Percentiles rank a stretch among this genome's conserved stretches.
Evolutionary conservation across 2,113 vertebrate species (phyloP).

Genomic region (Cricetomys ansorgei): DNA sequence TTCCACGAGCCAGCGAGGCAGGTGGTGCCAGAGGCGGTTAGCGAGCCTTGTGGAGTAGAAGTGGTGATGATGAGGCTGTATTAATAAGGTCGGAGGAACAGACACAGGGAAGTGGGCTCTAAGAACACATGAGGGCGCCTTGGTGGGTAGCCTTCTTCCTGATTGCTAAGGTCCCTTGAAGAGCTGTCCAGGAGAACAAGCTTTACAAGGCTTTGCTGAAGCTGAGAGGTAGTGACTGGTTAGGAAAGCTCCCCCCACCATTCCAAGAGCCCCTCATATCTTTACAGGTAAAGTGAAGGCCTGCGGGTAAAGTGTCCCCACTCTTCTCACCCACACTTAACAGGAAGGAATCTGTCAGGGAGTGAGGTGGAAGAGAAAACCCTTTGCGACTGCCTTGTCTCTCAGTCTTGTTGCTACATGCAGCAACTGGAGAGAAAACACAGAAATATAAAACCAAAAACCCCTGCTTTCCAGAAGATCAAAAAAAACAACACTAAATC

Average conservation of each 20-base stretch:
- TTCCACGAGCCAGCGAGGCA: not conserved
- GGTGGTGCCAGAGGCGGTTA: not conserved
- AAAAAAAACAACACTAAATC: constrained; percentile 51
- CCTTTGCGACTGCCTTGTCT: constrained; percentile 28
- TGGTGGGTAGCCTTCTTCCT: not conserved
- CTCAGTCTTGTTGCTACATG: constrained; percentile 35
- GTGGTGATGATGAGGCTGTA: not conserved
- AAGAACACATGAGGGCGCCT: not conserved
- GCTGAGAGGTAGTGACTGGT: not conserved
- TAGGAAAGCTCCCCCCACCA: not conserved
- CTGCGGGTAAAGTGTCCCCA: not conserved
- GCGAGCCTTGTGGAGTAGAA: not conserved
- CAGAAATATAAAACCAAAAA: constrained; percentile 41
- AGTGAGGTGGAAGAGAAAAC: constrained; percentile 33
- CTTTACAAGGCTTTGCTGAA: not conserved
- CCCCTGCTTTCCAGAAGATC: constrained; percentile 32
- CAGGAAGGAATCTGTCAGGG: constrained; percentile 4
- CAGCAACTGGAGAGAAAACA: constrained; percentile 49
- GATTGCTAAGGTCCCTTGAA: not conserved
- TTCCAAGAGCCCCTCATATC: not conserved
- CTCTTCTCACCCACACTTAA: not conserved
- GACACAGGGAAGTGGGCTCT: too few species aligned
- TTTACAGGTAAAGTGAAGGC: not conserved
- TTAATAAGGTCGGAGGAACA: not conserved
- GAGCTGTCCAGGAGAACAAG: not conserved